Evolutionary conservation across 2,888 invertebrate species (phyloP).

Genomic region (Steromphala cineraria): DNA sequence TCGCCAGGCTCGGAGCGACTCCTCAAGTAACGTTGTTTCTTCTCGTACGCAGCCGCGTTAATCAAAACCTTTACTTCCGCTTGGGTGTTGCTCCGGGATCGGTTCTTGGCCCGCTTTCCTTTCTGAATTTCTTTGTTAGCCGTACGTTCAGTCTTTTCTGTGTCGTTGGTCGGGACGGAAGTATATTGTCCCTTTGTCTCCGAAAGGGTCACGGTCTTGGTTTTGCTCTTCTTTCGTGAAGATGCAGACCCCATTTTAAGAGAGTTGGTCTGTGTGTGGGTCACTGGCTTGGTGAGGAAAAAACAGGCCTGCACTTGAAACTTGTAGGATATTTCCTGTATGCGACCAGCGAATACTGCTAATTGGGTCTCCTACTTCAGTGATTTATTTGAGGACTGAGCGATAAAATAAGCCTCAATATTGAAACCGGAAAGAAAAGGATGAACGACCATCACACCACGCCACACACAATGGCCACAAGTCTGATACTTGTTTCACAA

Average conservation of each 20-base stretch:
- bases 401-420: no score
- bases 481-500: no score
- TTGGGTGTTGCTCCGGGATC: background rate
- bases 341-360: no score
- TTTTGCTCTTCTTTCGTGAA: background rate
- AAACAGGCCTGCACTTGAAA: no score
- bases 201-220: background rate
- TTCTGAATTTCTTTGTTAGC: constrained; percentile 12
- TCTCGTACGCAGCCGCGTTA: constrained; percentile 7
- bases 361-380: no score
- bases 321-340: no score
- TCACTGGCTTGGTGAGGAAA: no score
- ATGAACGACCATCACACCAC: no score
- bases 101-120: constrained; percentile 7
- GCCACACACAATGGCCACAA: no score
- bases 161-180: background rate
- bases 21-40: background rate
- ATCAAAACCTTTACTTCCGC: constrained; percentile 1
- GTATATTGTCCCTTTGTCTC: constrained; percentile 6
- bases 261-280: no score
- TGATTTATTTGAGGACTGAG: no score
- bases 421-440: no score
- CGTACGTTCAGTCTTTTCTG: background rate
- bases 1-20: constrained; percentile 18
- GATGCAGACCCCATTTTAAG: background rate